These are phyloP conservation scores for Himalopsyche kuldschensis DNA, from an alignment of 2,888 invertebrate genomes.

Conservation along the genomic window DNA sequence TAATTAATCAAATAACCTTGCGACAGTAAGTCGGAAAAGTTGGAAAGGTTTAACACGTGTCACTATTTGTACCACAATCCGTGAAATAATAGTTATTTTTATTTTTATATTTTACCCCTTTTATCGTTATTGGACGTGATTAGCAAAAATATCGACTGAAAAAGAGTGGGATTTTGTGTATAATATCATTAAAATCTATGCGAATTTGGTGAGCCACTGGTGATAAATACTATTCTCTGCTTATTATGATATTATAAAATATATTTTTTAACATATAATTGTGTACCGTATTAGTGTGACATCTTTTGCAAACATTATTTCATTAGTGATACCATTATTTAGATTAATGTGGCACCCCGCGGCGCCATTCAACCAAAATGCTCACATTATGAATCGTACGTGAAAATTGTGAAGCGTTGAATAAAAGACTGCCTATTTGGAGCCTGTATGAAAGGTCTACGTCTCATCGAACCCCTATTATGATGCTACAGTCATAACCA, in stretches of 20 bases:
- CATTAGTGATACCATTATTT: constrained; percentile 37
- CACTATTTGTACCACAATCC: too few species aligned
- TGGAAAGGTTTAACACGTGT: too few species aligned
- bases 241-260: neutral
- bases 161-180: too few species aligned
- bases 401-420: neutral
- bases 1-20: too few species aligned
- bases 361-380: constrained; percentile 27
- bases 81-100: too few species aligned
- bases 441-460: neutral
- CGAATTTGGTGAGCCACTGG: neutral
- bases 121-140: too few species aligned
- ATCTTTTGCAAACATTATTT: constrained; percentile 40
- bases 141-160: too few species aligned
- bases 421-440: neutral
- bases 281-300: constrained; percentile 39
- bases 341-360: constrained; percentile 38
- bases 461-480: neutral
- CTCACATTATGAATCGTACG: neutral
- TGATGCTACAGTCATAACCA: neutral
- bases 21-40: too few species aligned
- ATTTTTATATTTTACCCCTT: too few species aligned
- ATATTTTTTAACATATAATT: neutral
- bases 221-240: neutral
- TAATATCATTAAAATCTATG: too few species aligned